These are phyloP conservation scores for Malurus elegans DNA, from an alignment of 2,113 vertebrate genomes.

Conservation along the genomic window DNA sequence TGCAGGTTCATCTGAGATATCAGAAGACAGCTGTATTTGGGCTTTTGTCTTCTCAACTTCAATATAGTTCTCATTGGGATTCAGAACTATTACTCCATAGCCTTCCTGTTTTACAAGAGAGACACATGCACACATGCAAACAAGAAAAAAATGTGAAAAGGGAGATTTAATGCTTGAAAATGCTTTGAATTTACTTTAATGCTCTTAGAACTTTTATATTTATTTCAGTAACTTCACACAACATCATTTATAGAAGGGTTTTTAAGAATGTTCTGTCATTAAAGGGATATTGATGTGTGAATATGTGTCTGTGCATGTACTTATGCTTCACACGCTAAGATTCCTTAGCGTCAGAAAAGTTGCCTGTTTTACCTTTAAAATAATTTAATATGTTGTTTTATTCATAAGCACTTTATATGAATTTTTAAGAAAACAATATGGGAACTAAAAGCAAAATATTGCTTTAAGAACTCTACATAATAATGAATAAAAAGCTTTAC, in stretches of 20 bases:
- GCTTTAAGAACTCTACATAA: background rate
- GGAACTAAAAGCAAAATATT: slow-evolving; percentile 40
- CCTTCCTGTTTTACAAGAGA: slow-evolving; percentile 82
- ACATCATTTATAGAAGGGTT: background rate
- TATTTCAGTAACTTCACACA: slow-evolving; percentile 24
- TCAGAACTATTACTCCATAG: slow-evolving; percentile 94
- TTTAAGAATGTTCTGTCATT: slow-evolving; percentile 8
- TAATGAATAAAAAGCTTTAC: background rate
- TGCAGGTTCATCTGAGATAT: slow-evolving; percentile 88
- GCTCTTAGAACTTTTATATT: background rate
- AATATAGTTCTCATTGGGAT: slow-evolving; percentile 97
- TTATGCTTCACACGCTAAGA: background rate
- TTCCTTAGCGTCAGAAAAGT: background rate
- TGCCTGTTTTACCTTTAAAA: slow-evolving; percentile 19
- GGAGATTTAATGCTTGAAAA: slow-evolving; percentile 52
- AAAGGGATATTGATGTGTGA: background rate
- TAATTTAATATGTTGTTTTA: slow-evolving; percentile 40
- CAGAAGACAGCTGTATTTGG: slow-evolving; percentile 75
- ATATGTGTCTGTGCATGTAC: background rate
- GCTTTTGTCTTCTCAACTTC: slow-evolving; percentile 88
- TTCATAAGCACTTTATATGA: background rate
- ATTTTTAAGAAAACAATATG: background rate
- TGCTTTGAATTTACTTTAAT: slow-evolving; percentile 12
- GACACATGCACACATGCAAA: slow-evolving; percentile 45
- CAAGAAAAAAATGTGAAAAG: slow-evolving; percentile 57